Base-by-base conservation (phyloP, 2,888 invertebrate genomes). In the Amaurobius ferox region DNA sequence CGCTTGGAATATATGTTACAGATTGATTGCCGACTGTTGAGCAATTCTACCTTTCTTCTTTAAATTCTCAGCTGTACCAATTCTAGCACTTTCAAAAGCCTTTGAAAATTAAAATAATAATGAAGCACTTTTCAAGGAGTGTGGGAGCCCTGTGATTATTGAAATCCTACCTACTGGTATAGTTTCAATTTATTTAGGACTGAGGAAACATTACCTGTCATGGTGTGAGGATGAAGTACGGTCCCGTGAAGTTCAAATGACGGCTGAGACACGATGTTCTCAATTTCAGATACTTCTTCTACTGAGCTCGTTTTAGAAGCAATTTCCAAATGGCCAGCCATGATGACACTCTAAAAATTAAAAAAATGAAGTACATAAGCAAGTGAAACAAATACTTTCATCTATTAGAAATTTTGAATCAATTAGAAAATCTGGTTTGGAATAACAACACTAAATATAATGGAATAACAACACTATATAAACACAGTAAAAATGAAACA, bases 241-340 rank as follows among this genome's bases (percentile, higher is more conserved):
- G 68, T 76, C 26, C 64, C 68, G 61, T 81, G 70, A 9, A 71
- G 19, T 30, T 30, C 70, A 74, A 70, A 9, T 32, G 79, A 72
- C 16, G 72, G 40, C 35, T 67, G 39, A 29, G 81, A 68, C 13
- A 35, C 67, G n/a, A 30, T 68, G 35, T 74, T 62, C 11, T 32
- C 32, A 1, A 44, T 48, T 68, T 70, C 30, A 9, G 70, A 68
- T 16, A 61, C 74, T 62, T 32, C 44, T n/a, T 71, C 32, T 16
- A 64, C 83, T 62, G 29, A 32, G 28, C 71, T 71, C 19, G 83
- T 83, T 48, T 77, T 83, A 1, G 83, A 83, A 30, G 76, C 44
- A n/a, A 76, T 61, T 77, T 83, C 83, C 16, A 40, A 48, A 29
- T 83, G 76, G 1, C 83, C 76, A 71, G 83, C 44, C 11, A 83